A percentile compares a stretch with the other conserved stretches of the same genome.
Evolutionary conservation across 1,140 invertebrate genomes (phyloP).

Genomic region (Platorchestia sp.): DNA sequence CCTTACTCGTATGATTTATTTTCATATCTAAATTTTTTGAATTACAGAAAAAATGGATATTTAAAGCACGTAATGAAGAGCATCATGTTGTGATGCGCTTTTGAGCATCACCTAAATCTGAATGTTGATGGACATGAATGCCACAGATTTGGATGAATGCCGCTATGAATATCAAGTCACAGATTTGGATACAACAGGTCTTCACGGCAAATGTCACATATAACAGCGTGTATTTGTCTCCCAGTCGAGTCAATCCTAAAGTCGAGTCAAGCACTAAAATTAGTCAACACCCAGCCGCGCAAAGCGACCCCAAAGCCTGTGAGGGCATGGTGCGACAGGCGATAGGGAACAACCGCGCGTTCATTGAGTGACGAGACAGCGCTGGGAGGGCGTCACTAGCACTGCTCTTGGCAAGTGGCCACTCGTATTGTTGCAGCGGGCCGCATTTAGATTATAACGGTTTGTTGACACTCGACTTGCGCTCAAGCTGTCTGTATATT

Average conservation of each 20-base stretch:
- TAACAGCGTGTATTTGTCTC: background rate
- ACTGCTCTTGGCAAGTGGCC: background rate
- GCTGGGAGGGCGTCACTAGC: background rate
- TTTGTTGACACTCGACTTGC: background rate
- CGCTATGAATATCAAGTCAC: background rate
- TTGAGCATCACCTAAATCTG: no score
- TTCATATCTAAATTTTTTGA: no score
- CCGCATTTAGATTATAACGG: background rate
- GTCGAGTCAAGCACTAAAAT: background rate
- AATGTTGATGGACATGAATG: no score
- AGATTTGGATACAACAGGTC: background rate
- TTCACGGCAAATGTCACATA: background rate
- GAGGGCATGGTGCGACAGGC: background rate
- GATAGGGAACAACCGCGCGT: background rate
- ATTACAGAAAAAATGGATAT: no score
- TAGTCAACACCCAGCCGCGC: background rate
- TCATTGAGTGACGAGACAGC: background rate
- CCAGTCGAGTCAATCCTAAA: background rate
- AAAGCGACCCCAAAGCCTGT: background rate
- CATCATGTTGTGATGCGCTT: no score
- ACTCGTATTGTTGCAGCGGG: background rate
- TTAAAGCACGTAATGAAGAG: no score
- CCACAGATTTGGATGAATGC: no score
- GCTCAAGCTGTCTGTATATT: background rate
- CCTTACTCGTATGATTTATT: no score